Evolutionary conservation across 2,797 vertebrate species (phyloP), one percentile per base, ranked within the genome.

Genomic region (Botia almorhae): DNA sequence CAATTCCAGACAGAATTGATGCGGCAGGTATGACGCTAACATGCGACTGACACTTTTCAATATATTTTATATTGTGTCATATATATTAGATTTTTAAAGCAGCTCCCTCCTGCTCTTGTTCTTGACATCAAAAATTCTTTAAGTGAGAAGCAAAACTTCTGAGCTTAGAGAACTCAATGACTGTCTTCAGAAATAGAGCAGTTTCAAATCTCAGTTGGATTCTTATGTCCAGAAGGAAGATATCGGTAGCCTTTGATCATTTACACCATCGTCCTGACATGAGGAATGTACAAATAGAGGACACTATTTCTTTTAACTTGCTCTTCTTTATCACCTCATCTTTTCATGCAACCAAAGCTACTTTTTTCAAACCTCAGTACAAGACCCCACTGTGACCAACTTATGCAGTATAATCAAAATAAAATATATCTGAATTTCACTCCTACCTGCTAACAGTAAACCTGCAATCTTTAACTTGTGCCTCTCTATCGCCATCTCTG

Each of bases 191-290:
- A 68, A 68, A 60, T 48, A 26, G 68, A 63, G 26, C 48, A 6
- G 56, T 71, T 78, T 64, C 7, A 78, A 78, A 64, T 71, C 56
- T 79, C 77, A 55, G 76, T 60, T 78, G 65, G 53, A 69, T 69
- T 72, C 56, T 55, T 60, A 70, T 19, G 67, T 78, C 76, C 76
- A 78, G 43, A 78, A 70, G 76, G 43, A 78, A 63, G 76, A 70
- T 61, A 70, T 78, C 39, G 63, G 61, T 70, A 61, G 67, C 67
- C 17, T 78, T 78, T 78, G 76, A 78, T 78, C 67, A 78, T 70
- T 61, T 48, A n/a, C 56, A 70, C 55, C 43, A 51, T 23, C 43
- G 8, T 63, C n/a, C 76, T 70, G 55, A 78, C 76, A 78, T 70
- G 50, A 51, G 64, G 74, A 58, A 68, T 68, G 26, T 70, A 70